These are phyloP conservation scores for Cochlearius cochlearius DNA, from an alignment of 2,113 vertebrate genomes.

Conservation along the genomic window DNA sequence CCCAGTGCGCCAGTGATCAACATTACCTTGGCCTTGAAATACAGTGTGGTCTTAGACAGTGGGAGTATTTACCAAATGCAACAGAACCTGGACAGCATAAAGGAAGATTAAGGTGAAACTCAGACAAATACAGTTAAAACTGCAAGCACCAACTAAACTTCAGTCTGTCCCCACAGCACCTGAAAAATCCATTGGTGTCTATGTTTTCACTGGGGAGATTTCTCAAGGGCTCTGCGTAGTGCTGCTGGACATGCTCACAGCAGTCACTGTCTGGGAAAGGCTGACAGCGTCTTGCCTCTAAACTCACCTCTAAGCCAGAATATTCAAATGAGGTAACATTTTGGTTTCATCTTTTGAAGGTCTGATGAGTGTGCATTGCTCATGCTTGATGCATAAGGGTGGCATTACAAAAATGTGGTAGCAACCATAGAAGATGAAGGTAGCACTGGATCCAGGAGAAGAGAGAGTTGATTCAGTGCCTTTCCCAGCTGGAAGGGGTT, in stretches of 20 bases:
- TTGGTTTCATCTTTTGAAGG: not conserved
- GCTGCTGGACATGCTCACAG: not conserved
- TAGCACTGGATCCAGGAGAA: not conserved
- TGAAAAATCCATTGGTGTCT: not conserved
- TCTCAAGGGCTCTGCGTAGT: not conserved
- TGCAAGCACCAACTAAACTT: not conserved
- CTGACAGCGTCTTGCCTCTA: not conserved
- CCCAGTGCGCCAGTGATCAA: not conserved
- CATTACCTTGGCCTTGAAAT: not conserved
- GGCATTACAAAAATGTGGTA: not conserved
- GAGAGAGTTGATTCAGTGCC: not conserved
- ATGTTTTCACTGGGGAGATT: not conserved
- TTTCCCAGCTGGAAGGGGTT: not conserved
- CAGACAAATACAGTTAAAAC: not conserved
- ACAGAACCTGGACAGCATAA: not conserved
- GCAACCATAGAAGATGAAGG: not conserved
- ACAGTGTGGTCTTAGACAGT: not conserved
- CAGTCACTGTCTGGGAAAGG: not conserved
- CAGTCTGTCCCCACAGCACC: not conserved
- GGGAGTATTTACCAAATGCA: not conserved
- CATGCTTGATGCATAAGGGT: not conserved
- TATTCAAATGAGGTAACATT: not conserved
- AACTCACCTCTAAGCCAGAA: not conserved
- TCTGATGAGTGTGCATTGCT: not conserved
- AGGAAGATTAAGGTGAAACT: not conserved